Evolutionary conservation across 2,113 vertebrate genomes (phyloP).

Genomic region (Chionis minor): DNA sequence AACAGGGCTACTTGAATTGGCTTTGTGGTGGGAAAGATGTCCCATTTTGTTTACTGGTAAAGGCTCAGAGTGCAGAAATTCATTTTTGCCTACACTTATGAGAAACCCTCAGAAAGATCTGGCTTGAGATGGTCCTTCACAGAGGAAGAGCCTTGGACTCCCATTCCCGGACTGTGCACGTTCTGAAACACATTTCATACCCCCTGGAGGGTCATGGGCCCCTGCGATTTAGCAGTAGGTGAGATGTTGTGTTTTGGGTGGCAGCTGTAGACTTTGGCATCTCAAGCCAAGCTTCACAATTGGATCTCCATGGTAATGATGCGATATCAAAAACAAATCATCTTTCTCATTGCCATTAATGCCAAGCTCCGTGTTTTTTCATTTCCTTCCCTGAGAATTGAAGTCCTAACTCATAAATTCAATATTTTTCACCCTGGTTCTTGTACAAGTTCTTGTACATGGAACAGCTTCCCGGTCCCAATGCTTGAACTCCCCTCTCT

Average conservation of each 20-base stretch:
- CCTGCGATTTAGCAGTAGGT: background rate
- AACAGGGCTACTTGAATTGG: background rate
- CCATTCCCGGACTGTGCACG: accelerated
- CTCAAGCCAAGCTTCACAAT: background rate
- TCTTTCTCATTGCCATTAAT: background rate
- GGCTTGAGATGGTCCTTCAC: background rate
- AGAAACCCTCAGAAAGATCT: background rate
- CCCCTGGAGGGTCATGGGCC: background rate
- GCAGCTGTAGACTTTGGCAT: background rate
- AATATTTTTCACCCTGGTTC: background rate
- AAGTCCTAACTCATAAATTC: background rate
- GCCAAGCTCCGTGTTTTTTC: background rate
- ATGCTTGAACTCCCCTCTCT: background rate
- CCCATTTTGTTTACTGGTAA: background rate
- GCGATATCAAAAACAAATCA: background rate
- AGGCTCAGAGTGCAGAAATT: background rate
- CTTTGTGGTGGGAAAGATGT: background rate
- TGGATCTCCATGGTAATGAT: background rate
- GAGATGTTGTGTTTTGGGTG: background rate
- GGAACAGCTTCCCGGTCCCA: background rate
- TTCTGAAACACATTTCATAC: background rate
- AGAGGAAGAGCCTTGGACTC: background rate
- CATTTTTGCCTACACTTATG: background rate
- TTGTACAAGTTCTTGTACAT: background rate
- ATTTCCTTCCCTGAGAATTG: background rate